Evolutionary conservation across 1,140 invertebrate species (phyloP).

Genomic region (Sinella curviseta): DNA sequence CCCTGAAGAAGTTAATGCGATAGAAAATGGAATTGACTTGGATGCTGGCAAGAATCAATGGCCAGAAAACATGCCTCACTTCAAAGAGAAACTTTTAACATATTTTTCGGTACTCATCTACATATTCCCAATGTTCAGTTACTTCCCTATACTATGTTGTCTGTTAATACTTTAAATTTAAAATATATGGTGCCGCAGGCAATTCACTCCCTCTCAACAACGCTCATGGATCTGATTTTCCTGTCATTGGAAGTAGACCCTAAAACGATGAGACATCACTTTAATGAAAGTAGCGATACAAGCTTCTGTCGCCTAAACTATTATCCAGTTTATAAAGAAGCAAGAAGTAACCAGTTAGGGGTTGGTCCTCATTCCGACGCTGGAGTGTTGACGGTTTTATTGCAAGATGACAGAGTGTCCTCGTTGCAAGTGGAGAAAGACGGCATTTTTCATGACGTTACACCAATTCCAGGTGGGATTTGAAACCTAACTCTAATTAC

Average conservation of each 20-base stretch:
- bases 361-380: conserved; percentile 42
- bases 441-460: conserved; percentile 33
- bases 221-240: conserved; percentile 32
- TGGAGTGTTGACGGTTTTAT: conserved; percentile 26
- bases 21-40: conserved; percentile 23
- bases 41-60: conserved; percentile 35
- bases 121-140: background rate
- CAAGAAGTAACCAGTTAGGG: conserved; percentile 26
- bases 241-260: conserved; percentile 26
- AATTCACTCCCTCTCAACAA: conserved; percentile 22
- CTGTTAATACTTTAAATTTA: too few relatives aligned
- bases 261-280: conserved; percentile 2
- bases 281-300: conserved; percentile 31
- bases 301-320: conserved; percentile 33
- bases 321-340: conserved; percentile 33
- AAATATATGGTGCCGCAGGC: background rate
- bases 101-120: background rate
- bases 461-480: conserved; percentile 34
- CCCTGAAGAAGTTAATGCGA: background rate
- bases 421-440: conserved; percentile 37
- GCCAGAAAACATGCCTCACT: conserved; percentile 30
- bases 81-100: background rate
- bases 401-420: conserved; percentile 29
- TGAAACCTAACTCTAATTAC: background rate
- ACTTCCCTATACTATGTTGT: too few relatives aligned